Conservation (phyloP, 1,140 invertebrate species). For the Brachionus sp. region DNA sequence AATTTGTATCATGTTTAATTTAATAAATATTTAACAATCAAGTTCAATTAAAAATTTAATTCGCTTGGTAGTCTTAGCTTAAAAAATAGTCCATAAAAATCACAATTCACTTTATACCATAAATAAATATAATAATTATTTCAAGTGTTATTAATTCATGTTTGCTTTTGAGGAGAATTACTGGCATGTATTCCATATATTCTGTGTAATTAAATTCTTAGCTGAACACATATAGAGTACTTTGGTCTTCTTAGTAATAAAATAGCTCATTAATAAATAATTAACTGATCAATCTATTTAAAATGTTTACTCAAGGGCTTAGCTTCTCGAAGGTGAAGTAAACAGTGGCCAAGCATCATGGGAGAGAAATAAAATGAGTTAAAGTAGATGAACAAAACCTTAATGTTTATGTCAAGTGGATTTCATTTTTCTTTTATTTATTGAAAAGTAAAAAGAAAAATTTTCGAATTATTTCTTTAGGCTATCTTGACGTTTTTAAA, state of each 20-base stretch:
- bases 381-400: neutral
- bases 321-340: slow-evolving; percentile 4
- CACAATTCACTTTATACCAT: slow-evolving; percentile 6
- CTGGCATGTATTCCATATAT: neutral
- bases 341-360: slow-evolving; percentile 28
- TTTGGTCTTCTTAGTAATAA: neutral
- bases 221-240: neutral
- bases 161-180: neutral
- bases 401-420: slow-evolving; percentile 38
- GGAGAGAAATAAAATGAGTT: slow-evolving; percentile 8
- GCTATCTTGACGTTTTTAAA: neutral
- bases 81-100: slow-evolving; percentile 23
- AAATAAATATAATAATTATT: neutral
- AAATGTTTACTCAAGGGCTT: slow-evolving; percentile 25
- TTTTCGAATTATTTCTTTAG: neutral
- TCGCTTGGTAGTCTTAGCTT: neutral
- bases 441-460: neutral
- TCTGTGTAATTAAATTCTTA: slow-evolving; percentile 34
- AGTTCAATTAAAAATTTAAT: neutral
- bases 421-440: slow-evolving; percentile 22
- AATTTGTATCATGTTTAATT: slow-evolving; percentile 15
- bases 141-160: slow-evolving; percentile 19
- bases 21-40: neutral
- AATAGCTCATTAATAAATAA: slow-evolving; percentile 21
- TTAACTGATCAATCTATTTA: slow-evolving; percentile 24